Evolutionary conservation across 2,113 vertebrate species (phyloP), one percentile per base, ranked within the genome.

Genomic region (Platichthys stellatus): DNA sequence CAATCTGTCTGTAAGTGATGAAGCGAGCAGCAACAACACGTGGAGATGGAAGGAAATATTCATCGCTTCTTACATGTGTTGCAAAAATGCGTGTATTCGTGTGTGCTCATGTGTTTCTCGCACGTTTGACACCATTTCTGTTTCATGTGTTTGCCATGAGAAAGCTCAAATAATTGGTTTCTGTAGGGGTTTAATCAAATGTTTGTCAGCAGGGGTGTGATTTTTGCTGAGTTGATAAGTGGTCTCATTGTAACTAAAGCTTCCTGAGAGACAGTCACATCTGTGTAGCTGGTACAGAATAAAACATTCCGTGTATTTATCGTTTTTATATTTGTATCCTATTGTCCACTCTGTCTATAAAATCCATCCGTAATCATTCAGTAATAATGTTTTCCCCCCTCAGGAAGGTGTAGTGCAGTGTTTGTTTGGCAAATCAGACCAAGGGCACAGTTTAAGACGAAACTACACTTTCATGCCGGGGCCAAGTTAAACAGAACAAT

Each of bases 1-100:
- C 78, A 89, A 83, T 90, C 84, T 90, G 82, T 84, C 71, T 58
- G 5, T 70, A 5, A 35, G 71, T 54, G 64, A 31, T 26, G 51
- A 62, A 45, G 24, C 60, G 12, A 31, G 68, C 40, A 57, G 54
- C 49, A 43, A 47, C 57, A 72, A 72, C 24, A 1, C 68, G 31
- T 40, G 35, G 51, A 68, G 10, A 8, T 80, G 40, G 17, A 24
- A n/a, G 14, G 51, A 62, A 69, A 76, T 35, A 53, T 18, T 26
- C 2, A 28, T 20, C 17, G 6, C 3, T 49, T 49, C 47, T 47
- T 47, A 47, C 45, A 47, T 5, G 8, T 38, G 35, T 38, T 38
- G 2, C 35, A 38, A 38, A 38, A 38, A 38, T 38, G 35, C 35
- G 10, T 38, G 35, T 38, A 38, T 38, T 38, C 6, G 31, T 31